Conservation (phyloP, 2,888 invertebrate genomes). For the Scaptodrosophila latifasciaeformis region DNA sequence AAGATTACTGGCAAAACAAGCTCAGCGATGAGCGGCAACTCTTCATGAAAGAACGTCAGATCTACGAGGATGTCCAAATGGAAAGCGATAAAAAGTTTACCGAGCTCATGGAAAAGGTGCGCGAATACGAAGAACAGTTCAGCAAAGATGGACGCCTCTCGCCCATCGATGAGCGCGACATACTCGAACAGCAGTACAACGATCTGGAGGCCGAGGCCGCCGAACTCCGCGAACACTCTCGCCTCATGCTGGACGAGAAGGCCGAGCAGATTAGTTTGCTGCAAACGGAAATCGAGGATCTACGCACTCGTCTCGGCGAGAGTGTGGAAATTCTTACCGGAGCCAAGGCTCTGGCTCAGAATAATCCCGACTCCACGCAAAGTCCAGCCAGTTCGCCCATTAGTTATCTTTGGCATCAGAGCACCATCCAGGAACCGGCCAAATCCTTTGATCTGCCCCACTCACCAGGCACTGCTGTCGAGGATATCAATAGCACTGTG, state of each 20-base stretch:
- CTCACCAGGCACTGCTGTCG: constrained; percentile 47
- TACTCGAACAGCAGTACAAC: constrained; percentile 82
- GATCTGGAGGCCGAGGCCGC: constrained; percentile 84
- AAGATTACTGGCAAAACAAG: constrained; percentile 90
- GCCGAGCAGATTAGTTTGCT: constrained; percentile 78
- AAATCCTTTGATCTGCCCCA: constrained; percentile 64
- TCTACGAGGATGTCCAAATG: constrained; percentile 82
- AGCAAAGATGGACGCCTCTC: constrained; percentile 79
- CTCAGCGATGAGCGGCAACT: constrained; percentile 85
- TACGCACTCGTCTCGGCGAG: constrained; percentile 72
- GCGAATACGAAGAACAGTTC: constrained; percentile 88
- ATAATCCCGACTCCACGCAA: constrained; percentile 41
- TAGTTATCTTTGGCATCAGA: constrained; percentile 76
- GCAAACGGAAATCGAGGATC: constrained; percentile 76
- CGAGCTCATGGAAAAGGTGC: constrained; percentile 83
- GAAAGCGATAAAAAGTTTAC: constrained; percentile 85
- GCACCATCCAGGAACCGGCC: constrained; percentile 74
- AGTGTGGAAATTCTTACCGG: constrained; percentile 72
- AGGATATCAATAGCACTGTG: constrained; percentile 28
- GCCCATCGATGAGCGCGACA: constrained; percentile 85
- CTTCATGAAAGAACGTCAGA: constrained; percentile 82
- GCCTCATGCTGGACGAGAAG: constrained; percentile 77
- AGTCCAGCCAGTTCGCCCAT: constrained; percentile 76
- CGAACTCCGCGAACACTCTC: constrained; percentile 76
- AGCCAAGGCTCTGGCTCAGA: constrained; percentile 55